phyloP scores from a whole-genome alignment of 2,113 vertebrate genomes.

The Aplodontia rufa region DNA sequence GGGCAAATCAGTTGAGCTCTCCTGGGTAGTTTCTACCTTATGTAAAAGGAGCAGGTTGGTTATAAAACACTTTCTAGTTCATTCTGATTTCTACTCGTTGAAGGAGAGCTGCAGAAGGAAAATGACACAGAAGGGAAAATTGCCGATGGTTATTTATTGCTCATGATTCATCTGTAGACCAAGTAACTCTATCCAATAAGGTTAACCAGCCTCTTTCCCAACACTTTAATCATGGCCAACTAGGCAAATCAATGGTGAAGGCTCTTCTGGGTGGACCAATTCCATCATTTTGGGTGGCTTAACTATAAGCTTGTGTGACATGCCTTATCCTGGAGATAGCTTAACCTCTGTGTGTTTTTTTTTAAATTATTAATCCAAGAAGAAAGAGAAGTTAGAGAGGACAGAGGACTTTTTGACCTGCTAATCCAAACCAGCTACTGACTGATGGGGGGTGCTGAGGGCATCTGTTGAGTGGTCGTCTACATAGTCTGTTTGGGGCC shows the following conservation, averaged over 20 bases:
- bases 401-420: neutral
- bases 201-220: neutral
- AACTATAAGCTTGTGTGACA: neutral
- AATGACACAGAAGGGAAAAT: neutral
- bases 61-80: neutral
- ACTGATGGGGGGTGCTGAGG: neutral
- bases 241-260: neutral
- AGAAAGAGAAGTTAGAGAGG: neutral
- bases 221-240: neutral
- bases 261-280: neutral
- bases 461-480: neutral
- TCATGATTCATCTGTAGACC: neutral
- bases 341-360: neutral
- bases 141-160: neutral
- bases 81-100: neutral
- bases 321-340: neutral
- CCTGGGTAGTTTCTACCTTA: neutral
- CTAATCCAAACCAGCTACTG: neutral
- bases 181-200: neutral
- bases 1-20: neutral
- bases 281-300: neutral
- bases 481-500: neutral
- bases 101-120: neutral
- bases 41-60: neutral
- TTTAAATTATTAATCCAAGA: neutral